Evolutionary conservation across 2,797 vertebrate genomes (phyloP).

Genomic region (Tangara arthus): DNA sequence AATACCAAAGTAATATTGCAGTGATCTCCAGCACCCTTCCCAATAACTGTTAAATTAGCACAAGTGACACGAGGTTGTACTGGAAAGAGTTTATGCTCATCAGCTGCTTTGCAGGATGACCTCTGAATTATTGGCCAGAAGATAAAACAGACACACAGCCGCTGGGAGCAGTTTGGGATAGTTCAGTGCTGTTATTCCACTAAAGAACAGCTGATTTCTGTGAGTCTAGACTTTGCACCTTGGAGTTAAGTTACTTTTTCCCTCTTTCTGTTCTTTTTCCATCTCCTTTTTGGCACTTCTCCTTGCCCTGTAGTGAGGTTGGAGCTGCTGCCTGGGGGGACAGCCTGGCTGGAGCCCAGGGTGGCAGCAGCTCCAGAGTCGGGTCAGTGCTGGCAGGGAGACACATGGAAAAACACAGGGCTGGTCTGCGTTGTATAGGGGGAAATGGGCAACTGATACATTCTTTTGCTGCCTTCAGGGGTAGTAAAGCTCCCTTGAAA

Average conservation of each 20-base stretch:
- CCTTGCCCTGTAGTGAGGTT: accelerated
- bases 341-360: background rate
- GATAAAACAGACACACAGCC: background rate
- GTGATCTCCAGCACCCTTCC: background rate
- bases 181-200: background rate
- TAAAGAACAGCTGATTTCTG: background rate
- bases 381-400: background rate
- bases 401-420: background rate
- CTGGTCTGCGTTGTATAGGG: background rate
- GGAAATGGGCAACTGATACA: background rate
- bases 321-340: background rate
- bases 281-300: background rate
- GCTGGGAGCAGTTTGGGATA: background rate
- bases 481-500: background rate
- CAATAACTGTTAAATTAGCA: background rate
- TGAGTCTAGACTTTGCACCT: background rate
- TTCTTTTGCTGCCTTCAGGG: background rate
- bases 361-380: background rate
- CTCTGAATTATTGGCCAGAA: background rate
- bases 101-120: background rate
- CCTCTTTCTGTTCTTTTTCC: background rate
- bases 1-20: background rate
- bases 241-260: background rate
- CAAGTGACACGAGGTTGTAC: background rate
- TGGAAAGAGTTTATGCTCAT: background rate